Base-by-base conservation (phyloP, 2,888 invertebrate genomes). In the Lithophane ornitopus region DNA sequence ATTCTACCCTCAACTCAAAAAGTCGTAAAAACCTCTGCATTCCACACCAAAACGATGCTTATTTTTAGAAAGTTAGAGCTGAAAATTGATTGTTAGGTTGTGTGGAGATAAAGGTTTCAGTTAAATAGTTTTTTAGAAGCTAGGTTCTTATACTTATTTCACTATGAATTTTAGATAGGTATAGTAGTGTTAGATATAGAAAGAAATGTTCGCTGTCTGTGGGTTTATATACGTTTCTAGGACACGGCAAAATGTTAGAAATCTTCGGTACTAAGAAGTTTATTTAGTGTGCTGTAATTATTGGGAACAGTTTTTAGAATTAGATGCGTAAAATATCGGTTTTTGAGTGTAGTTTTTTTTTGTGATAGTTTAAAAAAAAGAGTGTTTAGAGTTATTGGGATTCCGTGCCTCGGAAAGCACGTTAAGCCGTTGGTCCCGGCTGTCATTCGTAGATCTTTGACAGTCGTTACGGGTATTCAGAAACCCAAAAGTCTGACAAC, bases 141-240 rank as follows among this genome's bases (percentile, higher is more conserved):
- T 93, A 94, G 87, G 94, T 93, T 95, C 95, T 94, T 95, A 95
- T 95, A 95, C 94, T 94, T 95, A 96, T 96, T 96, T 95, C 91
- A 92, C 94, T 96, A 96, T 96, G 96, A 96, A 96, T 95, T 96
- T 96, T 95, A 96, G 96, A 91, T 96, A 96, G 94, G 90, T 95
- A 94, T 95, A 93, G 91, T 88, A 75, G 92, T 92, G 91, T 93
- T 93, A 93, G 93, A 92, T 95, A 94, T 95, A 94, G 96, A 96
- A 96, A 96, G 96, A 96, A 96, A 96, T 95, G 94, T 90, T 91
- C 83, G 85, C 67, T 81, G 88, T 92, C 94, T 93, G 95, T 95
- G 93, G 94, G 96, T 94, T 96, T 94, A 89, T 86, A 91, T 92
- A 90, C 89, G 94, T 95, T 95, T 96, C 95, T 96, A 94, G 96